phyloP scores from a whole-genome alignment of 1,140 invertebrate genomes.

The Dufourea novaeangliae region DNA sequence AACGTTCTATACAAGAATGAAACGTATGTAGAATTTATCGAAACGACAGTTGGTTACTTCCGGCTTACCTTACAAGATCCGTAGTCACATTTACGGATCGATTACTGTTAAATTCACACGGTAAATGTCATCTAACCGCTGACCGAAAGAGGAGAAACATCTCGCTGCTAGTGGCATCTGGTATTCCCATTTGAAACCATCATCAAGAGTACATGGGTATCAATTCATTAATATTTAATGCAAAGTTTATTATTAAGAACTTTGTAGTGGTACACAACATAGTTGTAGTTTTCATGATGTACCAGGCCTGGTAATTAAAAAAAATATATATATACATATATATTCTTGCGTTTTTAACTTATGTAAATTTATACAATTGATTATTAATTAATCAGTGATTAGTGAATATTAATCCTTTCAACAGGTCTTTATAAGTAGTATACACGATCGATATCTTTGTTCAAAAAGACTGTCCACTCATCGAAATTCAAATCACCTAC shows the following conservation, averaged over 20 bases:
- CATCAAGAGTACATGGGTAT: not conserved
- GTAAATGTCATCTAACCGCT: not conserved
- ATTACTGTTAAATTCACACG: not conserved
- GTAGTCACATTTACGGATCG: not conserved
- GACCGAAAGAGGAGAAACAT: not conserved
- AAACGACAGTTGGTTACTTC: not conserved
- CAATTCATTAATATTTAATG: not conserved
- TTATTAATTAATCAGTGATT: too few relatives aligned
- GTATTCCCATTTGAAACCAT: not conserved
- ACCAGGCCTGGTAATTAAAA: not conserved
- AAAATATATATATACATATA: not conserved
- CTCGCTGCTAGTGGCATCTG: not conserved
- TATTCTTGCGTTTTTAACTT: not conserved
- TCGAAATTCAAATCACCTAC: slow-evolving; percentile 47
- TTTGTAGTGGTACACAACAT: not conserved
- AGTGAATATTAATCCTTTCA: too few relatives aligned
- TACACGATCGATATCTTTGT: slow-evolving; percentile 6
- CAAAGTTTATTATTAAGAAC: too few relatives aligned
- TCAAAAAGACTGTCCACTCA: not conserved
- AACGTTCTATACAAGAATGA: not conserved
- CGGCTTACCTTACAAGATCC: not conserved
- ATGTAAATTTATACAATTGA: not conserved
- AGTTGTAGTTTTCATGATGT: not conserved
- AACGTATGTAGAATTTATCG: not conserved
- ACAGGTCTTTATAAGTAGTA: too few relatives aligned